Evolutionary conservation across 2,113 vertebrate genomes (phyloP).

Genomic region (Mus musculus): GRCm39 chr3:61848501-61849000

Average conservation of each 20-base stretch:
- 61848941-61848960: not conserved
- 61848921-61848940: not conserved
- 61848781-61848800: not conserved
- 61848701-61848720: not conserved
- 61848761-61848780: not conserved
- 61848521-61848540: conserved; percentile 60
- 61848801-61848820: not conserved
- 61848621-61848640: conserved; percentile 22
- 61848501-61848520: conserved; percentile 71
- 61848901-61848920: not conserved
- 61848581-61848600: conserved; percentile 39
- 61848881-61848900: not conserved
- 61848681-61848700: not conserved
- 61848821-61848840: not conserved
- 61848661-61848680: not conserved
- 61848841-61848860: not conserved
- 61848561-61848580: conserved; percentile 50
- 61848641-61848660: not conserved
- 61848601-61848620: not conserved
- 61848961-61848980: not conserved
- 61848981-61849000: not conserved
- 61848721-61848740: not conserved
- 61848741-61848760: not conserved
- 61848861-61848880: not conserved
- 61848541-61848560: conserved; percentile 52